phyloP scores from a whole-genome alignment of 2,888 invertebrate species.

The Melanophora roralis region DNA sequence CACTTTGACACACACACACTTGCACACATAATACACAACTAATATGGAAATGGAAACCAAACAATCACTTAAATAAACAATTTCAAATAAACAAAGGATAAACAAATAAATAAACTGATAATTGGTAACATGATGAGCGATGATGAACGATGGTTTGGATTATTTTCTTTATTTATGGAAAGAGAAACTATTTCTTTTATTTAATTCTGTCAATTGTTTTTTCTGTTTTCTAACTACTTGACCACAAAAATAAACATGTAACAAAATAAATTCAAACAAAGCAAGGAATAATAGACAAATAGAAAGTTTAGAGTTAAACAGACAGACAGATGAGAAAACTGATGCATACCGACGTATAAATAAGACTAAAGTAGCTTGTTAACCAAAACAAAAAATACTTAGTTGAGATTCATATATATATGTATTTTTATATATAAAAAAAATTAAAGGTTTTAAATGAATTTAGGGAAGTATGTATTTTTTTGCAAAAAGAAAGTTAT shows the following conservation, averaged over 20 bases:
- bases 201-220: background rate
- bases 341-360: too few species aligned
- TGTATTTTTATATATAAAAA: too few species aligned
- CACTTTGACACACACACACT: conserved; percentile 1
- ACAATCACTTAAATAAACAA: background rate
- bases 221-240: background rate
- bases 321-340: background rate
- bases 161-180: background rate
- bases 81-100: background rate
- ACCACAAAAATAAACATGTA: conserved; percentile 25
- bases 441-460: too few species aligned
- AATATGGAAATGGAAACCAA: conserved; percentile 17
- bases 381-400: too few species aligned
- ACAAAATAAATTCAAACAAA: conserved; percentile 22
- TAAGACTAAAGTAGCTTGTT: too few species aligned
- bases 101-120: background rate
- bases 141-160: background rate
- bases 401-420: too few species aligned
- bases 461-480: too few species aligned
- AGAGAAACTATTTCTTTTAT: conserved; percentile 9
- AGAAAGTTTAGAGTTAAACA: background rate
- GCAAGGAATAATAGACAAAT: conserved; percentile 3
- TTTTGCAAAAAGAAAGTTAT: too few species aligned
- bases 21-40: background rate
- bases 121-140: conserved; percentile 17